Evolutionary conservation across 2,113 vertebrate species (phyloP).

Genomic region (Poeciliopsis retropinna): DNA sequence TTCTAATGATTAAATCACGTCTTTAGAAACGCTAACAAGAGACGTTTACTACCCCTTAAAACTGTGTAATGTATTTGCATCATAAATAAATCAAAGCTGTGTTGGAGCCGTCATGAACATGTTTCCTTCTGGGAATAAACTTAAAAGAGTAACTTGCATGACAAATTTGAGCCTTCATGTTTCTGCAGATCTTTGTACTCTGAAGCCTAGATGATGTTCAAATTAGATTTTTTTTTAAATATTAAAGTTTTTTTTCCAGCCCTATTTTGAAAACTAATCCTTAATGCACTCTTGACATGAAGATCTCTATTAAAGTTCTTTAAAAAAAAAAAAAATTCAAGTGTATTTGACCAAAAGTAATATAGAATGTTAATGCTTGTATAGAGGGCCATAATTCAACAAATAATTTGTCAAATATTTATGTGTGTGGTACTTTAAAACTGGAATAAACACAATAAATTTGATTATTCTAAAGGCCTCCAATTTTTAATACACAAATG

Average conservation of each 20-base stretch:
- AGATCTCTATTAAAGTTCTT: constrained; percentile 14
- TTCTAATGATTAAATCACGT: constrained; percentile 30
- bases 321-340: constrained; percentile 1
- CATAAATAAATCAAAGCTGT: constrained; percentile 26
- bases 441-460: not conserved
- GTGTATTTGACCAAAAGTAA: constrained; percentile 17
- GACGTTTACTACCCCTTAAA: not conserved
- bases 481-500: not conserved
- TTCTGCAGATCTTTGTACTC: not conserved
- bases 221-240: not conserved
- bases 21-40: constrained; percentile 48
- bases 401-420: not conserved
- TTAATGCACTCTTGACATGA: constrained; percentile 21
- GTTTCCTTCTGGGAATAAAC: constrained; percentile 22
- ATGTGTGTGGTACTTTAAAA: not conserved
- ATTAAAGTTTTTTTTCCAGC: too few species aligned
- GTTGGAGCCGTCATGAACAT: constrained; percentile 24
- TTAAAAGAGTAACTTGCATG: constrained; percentile 55
- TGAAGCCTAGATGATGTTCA: not conserved
- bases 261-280: not conserved
- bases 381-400: not conserved
- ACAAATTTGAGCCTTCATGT: constrained; percentile 9
- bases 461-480: not conserved
- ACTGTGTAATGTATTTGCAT: constrained; percentile 18
- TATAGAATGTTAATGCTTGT: constrained; percentile 44